phyloP scores from a whole-genome alignment of 2,797 vertebrate genomes.

The Vultur gryphus region DNA sequence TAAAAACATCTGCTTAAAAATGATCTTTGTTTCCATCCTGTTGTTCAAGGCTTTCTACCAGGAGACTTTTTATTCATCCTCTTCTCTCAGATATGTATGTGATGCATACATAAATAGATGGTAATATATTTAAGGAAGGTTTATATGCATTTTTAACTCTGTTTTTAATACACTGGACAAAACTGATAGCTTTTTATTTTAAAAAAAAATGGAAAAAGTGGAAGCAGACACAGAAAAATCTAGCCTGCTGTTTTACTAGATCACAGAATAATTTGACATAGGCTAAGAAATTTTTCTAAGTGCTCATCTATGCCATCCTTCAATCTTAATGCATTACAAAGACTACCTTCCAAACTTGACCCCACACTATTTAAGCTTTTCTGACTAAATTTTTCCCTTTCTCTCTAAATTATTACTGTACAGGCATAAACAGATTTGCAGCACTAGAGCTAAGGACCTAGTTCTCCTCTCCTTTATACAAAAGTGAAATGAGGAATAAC shows the following conservation, averaged over 20 bases:
- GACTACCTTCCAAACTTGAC: not conserved
- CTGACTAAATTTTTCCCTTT: not conserved
- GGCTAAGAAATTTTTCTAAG: not conserved
- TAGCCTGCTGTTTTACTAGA: not conserved
- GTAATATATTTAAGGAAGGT: not conserved
- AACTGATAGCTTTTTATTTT: not conserved
- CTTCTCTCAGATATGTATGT: slow-evolving; percentile 14
- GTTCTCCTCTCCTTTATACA: not conserved
- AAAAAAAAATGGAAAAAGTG: not conserved
- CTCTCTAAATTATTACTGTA: not conserved
- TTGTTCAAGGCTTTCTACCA: not conserved
- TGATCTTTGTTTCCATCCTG: not conserved
- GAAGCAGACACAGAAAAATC: not conserved
- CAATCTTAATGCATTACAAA: not conserved
- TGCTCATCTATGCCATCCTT: not conserved
- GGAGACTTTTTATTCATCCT: slow-evolving; percentile 10
- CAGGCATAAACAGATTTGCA: not conserved
- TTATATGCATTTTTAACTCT: not conserved
- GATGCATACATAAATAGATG: not conserved
- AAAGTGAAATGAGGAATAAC: not conserved
- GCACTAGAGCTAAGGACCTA: not conserved
- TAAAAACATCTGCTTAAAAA: not conserved
- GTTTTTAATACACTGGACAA: not conserved
- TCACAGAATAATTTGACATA: not conserved
- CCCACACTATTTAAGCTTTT: not conserved